Conservation (phyloP, 1,140 invertebrate species). For the Bombus haemorrhoidalis region DNA sequence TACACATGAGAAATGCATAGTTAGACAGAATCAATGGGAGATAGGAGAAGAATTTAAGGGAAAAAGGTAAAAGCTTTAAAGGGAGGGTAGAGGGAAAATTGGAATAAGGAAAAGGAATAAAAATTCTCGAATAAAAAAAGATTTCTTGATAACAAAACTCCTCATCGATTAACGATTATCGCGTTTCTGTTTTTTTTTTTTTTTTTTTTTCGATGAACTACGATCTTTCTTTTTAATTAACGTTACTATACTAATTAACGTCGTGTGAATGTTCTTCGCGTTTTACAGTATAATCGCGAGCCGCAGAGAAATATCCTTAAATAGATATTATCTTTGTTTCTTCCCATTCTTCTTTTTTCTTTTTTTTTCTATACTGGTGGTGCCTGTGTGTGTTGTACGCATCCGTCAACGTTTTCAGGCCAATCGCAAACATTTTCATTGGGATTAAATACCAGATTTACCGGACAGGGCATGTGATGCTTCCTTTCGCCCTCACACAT, state of each 20-base stretch:
- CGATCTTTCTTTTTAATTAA: neutral
- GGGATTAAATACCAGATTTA: slow-evolving; percentile 96
- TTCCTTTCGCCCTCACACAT: slow-evolving; percentile 98
- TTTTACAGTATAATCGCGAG: slow-evolving; percentile 44
- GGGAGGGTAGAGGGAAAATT: neutral
- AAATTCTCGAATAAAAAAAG: slow-evolving; percentile 9
- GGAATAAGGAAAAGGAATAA: neutral
- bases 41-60: neutral
- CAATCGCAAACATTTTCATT: slow-evolving; percentile 98
- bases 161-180: neutral
- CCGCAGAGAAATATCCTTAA: slow-evolving; percentile 9
- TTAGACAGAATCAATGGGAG: neutral
- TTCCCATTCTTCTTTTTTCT: slow-evolving; percentile 26
- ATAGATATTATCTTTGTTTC: neutral
- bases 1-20: slow-evolving; percentile 52
- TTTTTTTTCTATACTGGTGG: slow-evolving; percentile 83
- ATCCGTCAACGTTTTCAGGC: slow-evolving; percentile 96
- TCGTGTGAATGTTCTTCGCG: neutral
- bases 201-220: slow-evolving; percentile 16
- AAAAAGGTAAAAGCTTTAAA: neutral
- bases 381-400: slow-evolving; percentile 91
- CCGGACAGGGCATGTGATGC: slow-evolving; percentile 98
- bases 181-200: neutral
- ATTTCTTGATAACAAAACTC: slow-evolving; percentile 8
- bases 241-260: slow-evolving; percentile 15